phyloP scores from a whole-genome alignment of 2,797 vertebrate species.

The Florisuga fusca region DNA sequence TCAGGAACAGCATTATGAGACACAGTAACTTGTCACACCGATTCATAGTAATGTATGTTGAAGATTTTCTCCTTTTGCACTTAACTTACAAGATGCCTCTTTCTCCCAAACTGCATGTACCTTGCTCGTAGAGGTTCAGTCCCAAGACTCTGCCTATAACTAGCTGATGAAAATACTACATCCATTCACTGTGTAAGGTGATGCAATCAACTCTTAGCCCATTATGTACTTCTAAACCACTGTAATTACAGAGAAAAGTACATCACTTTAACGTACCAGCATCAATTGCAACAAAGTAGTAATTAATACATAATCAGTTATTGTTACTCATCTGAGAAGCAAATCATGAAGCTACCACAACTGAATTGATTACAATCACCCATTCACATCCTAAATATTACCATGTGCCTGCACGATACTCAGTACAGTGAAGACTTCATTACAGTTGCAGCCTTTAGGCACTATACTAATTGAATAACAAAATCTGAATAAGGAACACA shows the following conservation, averaged over 20 bases:
- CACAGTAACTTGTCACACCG: no score
- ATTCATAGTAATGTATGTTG: background rate
- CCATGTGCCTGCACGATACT: background rate
- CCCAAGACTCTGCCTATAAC: background rate
- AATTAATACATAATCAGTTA: conserved; percentile 22
- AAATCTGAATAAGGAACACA: background rate
- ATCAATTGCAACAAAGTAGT: background rate
- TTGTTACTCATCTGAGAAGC: background rate
- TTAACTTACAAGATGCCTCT: background rate
- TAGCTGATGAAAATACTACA: background rate
- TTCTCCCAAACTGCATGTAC: background rate
- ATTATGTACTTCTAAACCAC: background rate
- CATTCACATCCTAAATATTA: background rate
- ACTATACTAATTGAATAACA: background rate
- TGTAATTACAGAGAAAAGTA: background rate
- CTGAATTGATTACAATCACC: background rate
- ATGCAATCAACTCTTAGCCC: background rate
- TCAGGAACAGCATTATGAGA: background rate
- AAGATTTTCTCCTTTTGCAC: background rate
- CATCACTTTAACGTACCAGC: background rate
- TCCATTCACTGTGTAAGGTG: background rate
- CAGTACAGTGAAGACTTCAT: background rate
- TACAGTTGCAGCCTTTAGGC: background rate
- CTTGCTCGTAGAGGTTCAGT: background rate
- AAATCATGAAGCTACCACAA: background rate